Evolutionary conservation across 2,888 invertebrate genomes (phyloP).

Genomic region (Automeris io): DNA sequence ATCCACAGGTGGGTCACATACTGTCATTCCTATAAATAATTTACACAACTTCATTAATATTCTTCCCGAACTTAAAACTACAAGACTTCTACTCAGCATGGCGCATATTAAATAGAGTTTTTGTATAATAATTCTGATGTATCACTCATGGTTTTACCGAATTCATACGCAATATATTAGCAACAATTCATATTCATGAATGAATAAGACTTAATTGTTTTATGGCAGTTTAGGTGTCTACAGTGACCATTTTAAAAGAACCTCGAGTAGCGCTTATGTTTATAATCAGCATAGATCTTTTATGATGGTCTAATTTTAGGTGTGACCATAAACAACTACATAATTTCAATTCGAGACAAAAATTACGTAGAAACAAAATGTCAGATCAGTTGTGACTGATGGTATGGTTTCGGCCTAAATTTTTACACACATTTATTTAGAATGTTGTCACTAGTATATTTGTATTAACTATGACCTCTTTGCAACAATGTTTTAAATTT

Average conservation of each 20-base stretch:
- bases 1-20: background rate
- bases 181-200: conserved; percentile 3
- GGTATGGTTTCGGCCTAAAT: conserved; percentile 18
- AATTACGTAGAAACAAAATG: conserved; percentile 12
- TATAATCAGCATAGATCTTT: background rate
- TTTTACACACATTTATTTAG: conserved; percentile 9
- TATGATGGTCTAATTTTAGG: background rate
- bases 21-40: background rate
- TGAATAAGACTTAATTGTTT: conserved; percentile 2
- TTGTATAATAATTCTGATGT: background rate
- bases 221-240: background rate
- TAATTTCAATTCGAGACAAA: conserved; percentile 6
- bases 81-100: background rate
- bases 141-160: conserved; percentile 1
- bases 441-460: conserved; percentile 2
- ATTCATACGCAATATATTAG: conserved; percentile 1
- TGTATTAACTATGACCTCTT: conserved; percentile 1
- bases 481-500: background rate
- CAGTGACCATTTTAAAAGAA: background rate
- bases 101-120: conserved; percentile 1
- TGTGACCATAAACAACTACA: conserved; percentile 4
- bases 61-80: background rate
- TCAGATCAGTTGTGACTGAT: conserved; percentile 28
- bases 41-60: conserved; percentile 1
- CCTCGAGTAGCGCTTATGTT: background rate